Conservation (phyloP, 1,140 invertebrate species). For the Drosophila nasuta region DNA sequence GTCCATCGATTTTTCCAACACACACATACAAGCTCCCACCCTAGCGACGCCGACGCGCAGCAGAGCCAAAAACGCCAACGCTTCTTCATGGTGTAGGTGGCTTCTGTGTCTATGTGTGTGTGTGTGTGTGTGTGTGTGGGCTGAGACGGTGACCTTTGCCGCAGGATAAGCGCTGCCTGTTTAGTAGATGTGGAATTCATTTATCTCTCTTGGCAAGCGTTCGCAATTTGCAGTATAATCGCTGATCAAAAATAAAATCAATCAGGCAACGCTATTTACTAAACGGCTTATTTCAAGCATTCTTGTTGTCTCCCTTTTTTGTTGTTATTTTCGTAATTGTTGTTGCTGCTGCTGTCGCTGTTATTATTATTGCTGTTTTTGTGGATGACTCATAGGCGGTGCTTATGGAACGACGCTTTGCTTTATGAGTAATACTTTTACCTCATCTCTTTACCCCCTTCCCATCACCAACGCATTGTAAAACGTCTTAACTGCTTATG, state of each 20-base stretch:
- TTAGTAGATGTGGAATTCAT: neutral
- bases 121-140: neutral
- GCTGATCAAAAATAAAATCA: constrained; percentile 34
- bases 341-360: constrained; percentile 5
- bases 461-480: neutral
- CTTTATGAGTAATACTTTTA: constrained; percentile 28
- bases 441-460: neutral
- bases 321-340: constrained; percentile 7
- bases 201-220: constrained; percentile 10
- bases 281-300: constrained; percentile 40
- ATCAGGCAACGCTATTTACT: constrained; percentile 39
- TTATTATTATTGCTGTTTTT: constrained; percentile 18
- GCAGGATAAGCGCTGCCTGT: constrained; percentile 30
- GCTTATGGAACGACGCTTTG: constrained; percentile 21
- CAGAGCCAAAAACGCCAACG: constrained; percentile 4
- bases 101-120: neutral
- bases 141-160: constrained; percentile 37
- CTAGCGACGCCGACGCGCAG: constrained; percentile 25
- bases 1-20: constrained; percentile 49
- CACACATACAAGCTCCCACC: constrained; percentile 15
- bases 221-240: constrained; percentile 24
- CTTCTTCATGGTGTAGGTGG: constrained; percentile 4
- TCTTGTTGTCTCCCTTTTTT: neutral
- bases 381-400: constrained; percentile 25
- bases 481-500: neutral